A percentile compares a stretch with the other conserved stretches of the same genome.
Conservation (phyloP, 2,888 invertebrate genomes). For the Drosophila paracracens region DNA sequence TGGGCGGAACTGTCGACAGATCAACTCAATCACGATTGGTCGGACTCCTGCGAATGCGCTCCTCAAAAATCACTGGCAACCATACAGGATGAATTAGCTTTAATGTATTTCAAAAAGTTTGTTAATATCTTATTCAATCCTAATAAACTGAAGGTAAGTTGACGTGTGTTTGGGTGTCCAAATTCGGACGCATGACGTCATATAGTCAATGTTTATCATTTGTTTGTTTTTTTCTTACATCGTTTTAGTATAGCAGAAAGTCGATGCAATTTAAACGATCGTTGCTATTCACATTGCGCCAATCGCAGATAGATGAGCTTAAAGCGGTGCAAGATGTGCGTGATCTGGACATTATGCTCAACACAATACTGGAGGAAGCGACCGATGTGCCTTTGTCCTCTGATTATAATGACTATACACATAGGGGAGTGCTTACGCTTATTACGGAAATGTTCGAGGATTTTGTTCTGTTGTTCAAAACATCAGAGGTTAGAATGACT, state of each 20-base stretch:
- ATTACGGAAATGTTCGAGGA: constrained; percentile 68
- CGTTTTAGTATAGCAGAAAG: constrained; percentile 60
- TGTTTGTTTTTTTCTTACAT: constrained; percentile 6
- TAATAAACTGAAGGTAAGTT: constrained; percentile 65
- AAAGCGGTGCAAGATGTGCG: constrained; percentile 73
- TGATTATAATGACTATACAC: constrained; percentile 17
- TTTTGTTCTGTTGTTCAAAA: constrained; percentile 54
- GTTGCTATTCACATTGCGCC: constrained; percentile 64
- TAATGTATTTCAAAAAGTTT: constrained; percentile 78
- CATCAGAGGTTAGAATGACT: constrained; percentile 67
- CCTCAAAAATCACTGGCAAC: constrained; percentile 35
- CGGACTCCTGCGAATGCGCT: constrained; percentile 39
- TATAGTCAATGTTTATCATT: constrained; percentile 16
- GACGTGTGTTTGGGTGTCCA: neutral
- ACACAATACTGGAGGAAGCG: constrained; percentile 64
- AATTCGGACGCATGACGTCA: constrained; percentile 52
- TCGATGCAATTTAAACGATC: constrained; percentile 58
- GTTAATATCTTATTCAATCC: constrained; percentile 68
- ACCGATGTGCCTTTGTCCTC: constrained; percentile 36
- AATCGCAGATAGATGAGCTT: constrained; percentile 70
- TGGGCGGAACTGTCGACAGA: constrained; percentile 44
- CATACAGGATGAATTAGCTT: constrained; percentile 64
- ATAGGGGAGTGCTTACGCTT: constrained; percentile 48
- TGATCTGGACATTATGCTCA: constrained; percentile 77
- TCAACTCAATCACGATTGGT: neutral